Evolutionary conservation across 2,113 vertebrate species (phyloP), one percentile per base, ranked within the genome.

Genomic region (Paracanthobrama guichenoti): DNA sequence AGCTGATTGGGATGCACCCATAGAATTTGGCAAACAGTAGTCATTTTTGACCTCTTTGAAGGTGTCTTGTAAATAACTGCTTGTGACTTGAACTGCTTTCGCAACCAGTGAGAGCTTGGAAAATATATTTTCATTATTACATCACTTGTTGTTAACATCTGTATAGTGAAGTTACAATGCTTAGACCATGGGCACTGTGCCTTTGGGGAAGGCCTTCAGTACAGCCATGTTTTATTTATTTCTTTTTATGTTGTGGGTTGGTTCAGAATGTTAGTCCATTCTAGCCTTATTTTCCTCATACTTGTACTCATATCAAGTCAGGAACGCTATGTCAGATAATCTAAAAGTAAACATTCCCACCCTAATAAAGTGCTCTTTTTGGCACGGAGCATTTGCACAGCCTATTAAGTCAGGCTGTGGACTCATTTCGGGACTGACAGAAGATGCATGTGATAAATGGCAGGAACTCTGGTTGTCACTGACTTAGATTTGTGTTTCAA

Each of bases 291-390:
- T 81, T 31, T 71, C 14, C 46, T 73, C n/a, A 39, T 22, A 18
- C 46, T 57, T 72, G 69, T 71, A 50, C 16, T 80, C 10, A 11
- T 35, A 74, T 73, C 57, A 60, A 48, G 81, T 75, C 83, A n/a
- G 73, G 79, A 86, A 67, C 2, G n/a, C 82, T 50, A 84, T 82
- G 67, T 71, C 60, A 82, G 84, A 88, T 87, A 76, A 82, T 66
- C 74, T 79, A 57, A 88, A 86, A 84, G 74, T 64, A 87, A 88
- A 89, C 84, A 79, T 88, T 87, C 81, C 83, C 84, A 76, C 78
- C 59, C 77, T 64, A 85, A 77, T 71, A 81, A 79, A 78, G 24
- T 71, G 28, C 57, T 60, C 79, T 77, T 81, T 59, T 59, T 74
- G 62, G 71, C 50, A 69, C 59, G 5, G 16, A n/a, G 83, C 55